Percentiles rank a stretch among this genome's conserved stretches.
These are phyloP conservation scores for Ceratina australensis DNA, from an alignment of 1,140 invertebrate genomes.

Conservation along the genomic window DNA sequence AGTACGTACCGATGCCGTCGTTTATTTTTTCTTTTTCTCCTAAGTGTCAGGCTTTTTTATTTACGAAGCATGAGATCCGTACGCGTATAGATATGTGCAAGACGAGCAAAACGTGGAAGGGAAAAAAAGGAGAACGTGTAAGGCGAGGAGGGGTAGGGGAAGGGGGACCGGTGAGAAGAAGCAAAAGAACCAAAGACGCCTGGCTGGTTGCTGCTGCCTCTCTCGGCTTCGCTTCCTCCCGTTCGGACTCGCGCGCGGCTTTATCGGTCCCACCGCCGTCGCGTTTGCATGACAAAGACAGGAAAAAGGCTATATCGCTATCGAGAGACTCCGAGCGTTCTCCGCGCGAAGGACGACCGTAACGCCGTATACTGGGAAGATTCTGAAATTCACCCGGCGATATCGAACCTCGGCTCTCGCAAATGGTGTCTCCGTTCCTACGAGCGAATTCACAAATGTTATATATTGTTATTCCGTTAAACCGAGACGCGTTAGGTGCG, in stretches of 20 bases:
- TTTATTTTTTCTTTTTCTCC: no score
- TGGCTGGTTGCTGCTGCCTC: constrained; percentile 38
- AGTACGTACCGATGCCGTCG: no score
- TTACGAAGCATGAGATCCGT: constrained; percentile 2
- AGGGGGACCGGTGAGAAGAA: constrained; percentile 42
- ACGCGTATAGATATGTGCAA: constrained; percentile 3
- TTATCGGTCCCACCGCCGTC: background rate
- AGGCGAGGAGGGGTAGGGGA: constrained; percentile 3
- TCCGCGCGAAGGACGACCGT: constrained; percentile 46
- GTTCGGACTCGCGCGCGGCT: background rate
- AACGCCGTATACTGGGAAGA: constrained; percentile 49
- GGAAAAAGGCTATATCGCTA: constrained; percentile 45
- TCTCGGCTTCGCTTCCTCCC: constrained; percentile 4
- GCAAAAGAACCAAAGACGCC: constrained; percentile 46
- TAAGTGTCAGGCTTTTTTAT: no score
- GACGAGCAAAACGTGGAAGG: constrained; percentile 22
- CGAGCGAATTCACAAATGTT: constrained; percentile 2
- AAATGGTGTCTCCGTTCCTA: constrained; percentile 33
- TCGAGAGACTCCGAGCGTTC: constrained; percentile 37
- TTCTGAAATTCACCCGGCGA: constrained; percentile 33
- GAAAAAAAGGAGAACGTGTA: constrained; percentile 1
- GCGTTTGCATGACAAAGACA: constrained; percentile 57
- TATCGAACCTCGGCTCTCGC: constrained; percentile 3
- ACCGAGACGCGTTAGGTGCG: background rate
- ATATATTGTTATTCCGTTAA: constrained; percentile 12